Evolutionary conservation across 2,797 vertebrate genomes (phyloP), one percentile per base, ranked within the genome.

Genomic region (Carduelis carduelis): DNA sequence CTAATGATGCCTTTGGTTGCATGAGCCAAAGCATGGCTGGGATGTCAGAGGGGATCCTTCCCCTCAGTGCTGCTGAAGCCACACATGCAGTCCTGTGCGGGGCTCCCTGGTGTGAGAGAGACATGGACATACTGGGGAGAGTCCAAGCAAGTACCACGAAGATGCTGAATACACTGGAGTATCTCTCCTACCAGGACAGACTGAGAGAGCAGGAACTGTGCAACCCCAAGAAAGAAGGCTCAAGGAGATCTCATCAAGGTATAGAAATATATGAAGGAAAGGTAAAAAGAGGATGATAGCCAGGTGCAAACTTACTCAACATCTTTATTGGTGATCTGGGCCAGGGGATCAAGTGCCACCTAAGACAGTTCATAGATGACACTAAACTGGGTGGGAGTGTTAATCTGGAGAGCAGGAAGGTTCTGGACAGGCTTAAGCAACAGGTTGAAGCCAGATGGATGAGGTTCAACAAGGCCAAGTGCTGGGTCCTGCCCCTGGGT

Each of bases 401-500:
- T 66, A 24, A 66, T 24, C 15, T 52, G 11, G 37, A 69, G 17
- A 9, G 12, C 18, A 60, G 15, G 1, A 64, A 43, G 23, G 3
- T 4, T 60, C 18, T 37, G 21, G 27, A 27, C 23, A 74, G 23
- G 26, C 12, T 41, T 27, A 11, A 50, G 46, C 3, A 0, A n/a
- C 27, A 16, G 11, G 9, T 26, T 8, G 2, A 82, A 20, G 8
- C 7, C 43, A 50, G 4, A 0, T 14, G 23, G 8, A 74, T 1
- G 5, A 46, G 5, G 1, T 60, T 60, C 52, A 83, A 35, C 17
- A 46, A 30, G 11, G 7, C 17, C 26, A 44, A 27, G 8, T 30
- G 23, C 8, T 1, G 1, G 11, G 22, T 55, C 16, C 28, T 65
- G 39, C 14, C 60, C 16, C 11, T 46, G 24, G 13, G 14, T 39